phyloP scores from a whole-genome alignment of 2,888 invertebrate genomes.

The Aphodius sticticus region DNA sequence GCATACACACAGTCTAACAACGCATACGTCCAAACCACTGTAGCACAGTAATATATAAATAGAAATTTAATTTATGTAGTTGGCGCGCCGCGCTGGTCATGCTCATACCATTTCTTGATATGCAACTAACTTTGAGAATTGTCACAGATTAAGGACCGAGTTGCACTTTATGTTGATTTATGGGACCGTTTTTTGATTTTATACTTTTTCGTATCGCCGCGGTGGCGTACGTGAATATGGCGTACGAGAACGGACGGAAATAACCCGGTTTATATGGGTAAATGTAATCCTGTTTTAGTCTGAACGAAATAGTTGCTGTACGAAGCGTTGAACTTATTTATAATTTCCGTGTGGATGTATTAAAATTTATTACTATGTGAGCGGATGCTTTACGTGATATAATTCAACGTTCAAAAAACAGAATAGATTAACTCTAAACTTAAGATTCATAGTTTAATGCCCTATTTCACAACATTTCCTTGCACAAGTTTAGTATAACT shows the following conservation, averaged over 20 bases:
- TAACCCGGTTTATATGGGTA: neutral
- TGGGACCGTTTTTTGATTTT: neutral
- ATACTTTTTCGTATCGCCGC: neutral
- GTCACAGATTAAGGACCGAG: neutral
- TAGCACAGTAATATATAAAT: neutral
- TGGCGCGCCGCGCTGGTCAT: neutral
- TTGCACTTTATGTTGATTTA: neutral
- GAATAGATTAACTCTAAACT: no score
- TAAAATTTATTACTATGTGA: neutral
- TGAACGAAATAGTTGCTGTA: neutral
- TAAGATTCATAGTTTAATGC: no score
- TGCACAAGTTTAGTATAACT: no score
- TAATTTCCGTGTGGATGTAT: neutral
- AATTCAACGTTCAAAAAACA: no score
- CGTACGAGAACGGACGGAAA: neutral
- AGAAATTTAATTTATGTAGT: neutral
- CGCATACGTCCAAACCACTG: neutral
- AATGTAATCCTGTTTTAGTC: neutral
- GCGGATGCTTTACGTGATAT: no score
- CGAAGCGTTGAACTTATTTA: neutral
- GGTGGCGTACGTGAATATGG: neutral
- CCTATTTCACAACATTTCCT: no score
- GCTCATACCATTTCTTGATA: neutral
- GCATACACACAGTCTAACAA: neutral
- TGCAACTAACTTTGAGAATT: constrained; percentile 4